Evolutionary conservation across 2,113 vertebrate genomes (phyloP).

Genomic region (Psophia crepitans): DNA sequence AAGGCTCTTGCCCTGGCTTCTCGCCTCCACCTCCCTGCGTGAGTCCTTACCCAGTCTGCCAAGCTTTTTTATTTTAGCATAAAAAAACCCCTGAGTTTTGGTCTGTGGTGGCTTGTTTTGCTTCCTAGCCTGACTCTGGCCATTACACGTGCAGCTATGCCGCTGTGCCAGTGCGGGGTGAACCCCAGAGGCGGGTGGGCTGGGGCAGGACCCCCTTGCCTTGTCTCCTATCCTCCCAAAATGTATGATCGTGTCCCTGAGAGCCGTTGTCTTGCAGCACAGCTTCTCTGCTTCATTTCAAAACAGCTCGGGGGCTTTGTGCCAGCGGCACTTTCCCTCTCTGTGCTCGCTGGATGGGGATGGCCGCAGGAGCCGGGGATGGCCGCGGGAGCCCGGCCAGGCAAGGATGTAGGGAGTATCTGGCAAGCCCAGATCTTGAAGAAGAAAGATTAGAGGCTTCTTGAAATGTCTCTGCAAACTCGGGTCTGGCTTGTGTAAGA

Average conservation of each 20-base stretch:
- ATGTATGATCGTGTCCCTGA: accelerated
- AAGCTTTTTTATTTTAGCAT: background rate
- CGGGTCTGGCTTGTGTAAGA: background rate
- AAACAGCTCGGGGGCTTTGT: no score
- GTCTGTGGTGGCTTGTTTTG: background rate
- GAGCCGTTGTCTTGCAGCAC: background rate
- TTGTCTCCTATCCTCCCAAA: no score
- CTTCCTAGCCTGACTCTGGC: background rate
- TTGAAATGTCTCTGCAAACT: background rate
- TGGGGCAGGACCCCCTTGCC: background rate
- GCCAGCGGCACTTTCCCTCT: background rate
- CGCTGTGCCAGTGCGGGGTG: accelerated
- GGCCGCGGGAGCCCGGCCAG: background rate
- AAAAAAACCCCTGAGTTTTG: background rate
- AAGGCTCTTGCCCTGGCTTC: background rate
- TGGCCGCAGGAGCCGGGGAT: background rate
- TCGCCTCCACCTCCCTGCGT: background rate
- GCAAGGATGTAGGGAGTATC: background rate
- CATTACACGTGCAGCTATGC: background rate
- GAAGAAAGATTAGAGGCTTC: background rate
- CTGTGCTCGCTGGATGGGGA: background rate
- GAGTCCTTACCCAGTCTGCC: no score
- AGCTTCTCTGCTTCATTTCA: background rate
- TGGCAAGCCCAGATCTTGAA: background rate
- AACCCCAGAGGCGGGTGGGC: background rate